Conservation (phyloP, 2,113 vertebrate species). For the Amphiprion ocellaris region DNA sequence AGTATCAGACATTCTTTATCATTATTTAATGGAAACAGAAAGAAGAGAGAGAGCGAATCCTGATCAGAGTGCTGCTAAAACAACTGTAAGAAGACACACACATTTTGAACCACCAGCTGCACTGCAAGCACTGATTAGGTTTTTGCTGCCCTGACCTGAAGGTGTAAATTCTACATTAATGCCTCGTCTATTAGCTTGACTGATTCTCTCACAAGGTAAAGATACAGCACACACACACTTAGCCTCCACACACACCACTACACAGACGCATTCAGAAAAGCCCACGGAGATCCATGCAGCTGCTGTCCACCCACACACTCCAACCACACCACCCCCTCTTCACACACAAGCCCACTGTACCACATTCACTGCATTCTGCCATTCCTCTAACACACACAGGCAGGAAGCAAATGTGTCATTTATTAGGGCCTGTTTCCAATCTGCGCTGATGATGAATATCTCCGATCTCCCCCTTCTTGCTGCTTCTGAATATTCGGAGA, state of each 20-base stretch:
- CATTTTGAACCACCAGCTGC: constrained; percentile 49
- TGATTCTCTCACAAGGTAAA: constrained; percentile 57
- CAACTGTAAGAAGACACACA: constrained; percentile 1
- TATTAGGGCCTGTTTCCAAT: constrained; percentile 76
- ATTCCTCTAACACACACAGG: constrained; percentile 58
- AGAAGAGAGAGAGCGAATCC: not conserved
- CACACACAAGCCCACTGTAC: constrained; percentile 43
- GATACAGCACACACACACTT: constrained; percentile 12
- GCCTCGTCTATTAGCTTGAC: constrained; percentile 68
- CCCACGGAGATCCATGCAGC: constrained; percentile 52
- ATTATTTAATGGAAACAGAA: constrained; percentile 10
- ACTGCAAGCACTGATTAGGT: constrained; percentile 35
- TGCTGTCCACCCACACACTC: constrained; percentile 71
- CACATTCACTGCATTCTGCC: constrained; percentile 64
- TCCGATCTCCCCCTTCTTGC: constrained; percentile 48
- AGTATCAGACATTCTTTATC: not conserved
- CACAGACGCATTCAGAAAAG: constrained; percentile 39
- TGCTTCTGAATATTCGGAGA: constrained; percentile 69
- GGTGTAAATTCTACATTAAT: constrained; percentile 85
- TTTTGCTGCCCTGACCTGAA: constrained; percentile 71
- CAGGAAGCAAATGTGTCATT: constrained; percentile 80
- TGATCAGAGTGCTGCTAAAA: not conserved
- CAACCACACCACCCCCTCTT: constrained; percentile 39
- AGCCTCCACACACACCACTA: constrained; percentile 12
- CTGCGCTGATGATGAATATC: constrained; percentile 72